A percentile compares a stretch with the other conserved stretches of the same genome.
phyloP scores from a whole-genome alignment of 2,113 vertebrate genomes.

The Laterallus jamaicensis region DNA sequence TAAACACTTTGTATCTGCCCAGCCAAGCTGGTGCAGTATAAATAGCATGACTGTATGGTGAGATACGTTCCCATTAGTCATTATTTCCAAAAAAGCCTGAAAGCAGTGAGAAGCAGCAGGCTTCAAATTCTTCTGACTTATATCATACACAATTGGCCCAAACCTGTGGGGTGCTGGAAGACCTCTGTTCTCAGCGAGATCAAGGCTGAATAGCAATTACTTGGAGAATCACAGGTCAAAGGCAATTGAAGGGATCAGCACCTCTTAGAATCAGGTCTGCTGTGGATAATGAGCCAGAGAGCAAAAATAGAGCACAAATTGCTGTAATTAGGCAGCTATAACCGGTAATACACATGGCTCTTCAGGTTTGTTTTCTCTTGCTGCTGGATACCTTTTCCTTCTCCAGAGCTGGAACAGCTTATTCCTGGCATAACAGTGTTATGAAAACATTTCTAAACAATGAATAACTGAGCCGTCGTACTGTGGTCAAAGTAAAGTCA shows the following conservation, averaged over 20 bases:
- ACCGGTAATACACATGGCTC: not conserved
- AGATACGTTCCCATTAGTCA: constrained; percentile 19
- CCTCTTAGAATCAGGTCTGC: not conserved
- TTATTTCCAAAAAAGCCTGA: constrained; percentile 38
- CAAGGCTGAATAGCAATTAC: constrained; percentile 30
- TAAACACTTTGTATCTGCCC: not conserved
- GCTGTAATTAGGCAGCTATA: constrained; percentile 36
- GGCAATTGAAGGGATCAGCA: constrained; percentile 14
- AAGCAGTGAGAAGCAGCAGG: constrained; percentile 23
- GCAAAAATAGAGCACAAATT: constrained; percentile 30
- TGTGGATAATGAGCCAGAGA: constrained; percentile 32
- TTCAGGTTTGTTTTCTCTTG: not conserved
- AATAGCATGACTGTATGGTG: not conserved
- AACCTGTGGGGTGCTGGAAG: not conserved
- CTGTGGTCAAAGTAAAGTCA: not conserved
- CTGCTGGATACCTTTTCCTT: not conserved
- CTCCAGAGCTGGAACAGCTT: not conserved
- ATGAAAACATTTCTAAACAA: not conserved
- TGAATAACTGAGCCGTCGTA: not conserved
- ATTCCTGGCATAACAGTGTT: not conserved
- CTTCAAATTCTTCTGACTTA: constrained; percentile 14
- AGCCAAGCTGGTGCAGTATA: not conserved
- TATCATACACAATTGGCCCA: not conserved
- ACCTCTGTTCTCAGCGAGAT: not conserved
- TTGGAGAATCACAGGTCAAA: constrained; percentile 47